Percentiles rank a stretch among this genome's conserved stretches.
Evolutionary conservation across 2,797 vertebrate genomes (phyloP).

Genomic region (Lacerta viridis): DNA sequence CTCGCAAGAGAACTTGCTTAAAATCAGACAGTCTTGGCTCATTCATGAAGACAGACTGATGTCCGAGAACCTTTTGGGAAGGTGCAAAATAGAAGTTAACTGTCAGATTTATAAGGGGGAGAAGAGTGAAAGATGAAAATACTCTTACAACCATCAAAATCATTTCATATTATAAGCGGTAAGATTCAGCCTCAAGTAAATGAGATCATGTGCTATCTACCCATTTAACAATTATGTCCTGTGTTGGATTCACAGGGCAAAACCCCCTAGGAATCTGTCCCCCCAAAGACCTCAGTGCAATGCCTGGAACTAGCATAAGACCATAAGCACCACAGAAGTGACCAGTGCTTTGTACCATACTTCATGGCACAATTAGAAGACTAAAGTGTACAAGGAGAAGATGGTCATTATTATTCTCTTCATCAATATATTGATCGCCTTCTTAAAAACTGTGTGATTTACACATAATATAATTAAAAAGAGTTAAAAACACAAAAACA

Average conservation of each 20-base stretch:
- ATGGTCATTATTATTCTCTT: too few species aligned
- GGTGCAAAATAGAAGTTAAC: slow-evolving; percentile 31
- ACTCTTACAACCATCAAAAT: background rate
- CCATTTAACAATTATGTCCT: background rate
- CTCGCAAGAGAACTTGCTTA: slow-evolving; percentile 96
- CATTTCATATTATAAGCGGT: background rate
- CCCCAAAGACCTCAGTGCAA: background rate
- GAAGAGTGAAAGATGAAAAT: slow-evolving; percentile 4
- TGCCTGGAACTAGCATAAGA: background rate
- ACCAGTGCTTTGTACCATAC: background rate
- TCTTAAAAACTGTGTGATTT: too few species aligned
- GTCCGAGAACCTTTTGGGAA: slow-evolving; percentile 89
- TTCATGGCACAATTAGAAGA: background rate
- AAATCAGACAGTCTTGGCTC: slow-evolving; percentile 98
- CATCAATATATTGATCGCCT: too few species aligned
- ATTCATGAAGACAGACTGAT: slow-evolving; percentile 99
- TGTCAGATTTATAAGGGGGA: background rate
- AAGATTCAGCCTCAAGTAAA: background rate
- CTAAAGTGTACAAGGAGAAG: background rate
- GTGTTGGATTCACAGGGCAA: background rate
- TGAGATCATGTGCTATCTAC: background rate
- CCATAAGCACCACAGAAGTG: background rate
- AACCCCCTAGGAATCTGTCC: background rate
- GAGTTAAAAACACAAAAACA: too few species aligned
- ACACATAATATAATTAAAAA: too few species aligned